Base-by-base conservation (phyloP, 2,113 vertebrate species). In the Quiscalus mexicanus region DNA sequence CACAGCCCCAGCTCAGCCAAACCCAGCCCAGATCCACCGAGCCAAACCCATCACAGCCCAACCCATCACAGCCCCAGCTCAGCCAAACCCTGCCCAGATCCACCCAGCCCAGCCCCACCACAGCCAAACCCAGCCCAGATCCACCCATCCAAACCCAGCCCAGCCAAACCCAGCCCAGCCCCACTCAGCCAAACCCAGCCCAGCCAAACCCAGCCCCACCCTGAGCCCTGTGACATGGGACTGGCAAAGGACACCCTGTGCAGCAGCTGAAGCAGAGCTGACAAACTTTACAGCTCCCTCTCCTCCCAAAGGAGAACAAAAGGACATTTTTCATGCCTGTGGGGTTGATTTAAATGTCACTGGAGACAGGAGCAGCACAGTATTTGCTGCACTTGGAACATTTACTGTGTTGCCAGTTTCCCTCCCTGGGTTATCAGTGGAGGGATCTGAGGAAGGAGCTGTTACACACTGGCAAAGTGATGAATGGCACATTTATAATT, bases 211-310 rank as follows among this genome's bases (percentile, higher is more conserved):
- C 52, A 52, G 27, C 5, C 16, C 44, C 39, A 19, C 2, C 35
- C 41, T 13, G 44, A 30, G 10, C 21, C 23, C 47, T 23, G 1
- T 0, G 22, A 35, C 21, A 3, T 2, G 9, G 1, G 50, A 8
- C n/a, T 8, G 49, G 33, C 14, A 17, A 35, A 56, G 70, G 50
- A 37, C 18, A 7, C 8, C 3, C 4, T 3, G 39, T 10, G 52
- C 65, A 15, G 23, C 44, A 55, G 56, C 52, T 78, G 15, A 20
- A 60, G 56, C 52, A 37, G 37, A 65, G 71, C 9, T 85, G 63
- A 67, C 33, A 84, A 83, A 88, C 67, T 79, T 70, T 10, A 83
- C 33, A 65, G 2, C 30, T 62, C 31, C 59, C 1, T 60, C 49
- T 10, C 62, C 23, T 31, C 28, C 42, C 18, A 42, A 69, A 58